These are phyloP conservation scores for Andrena fulva DNA, from an alignment of 2,888 invertebrate genomes.

Conservation along the genomic window DNA sequence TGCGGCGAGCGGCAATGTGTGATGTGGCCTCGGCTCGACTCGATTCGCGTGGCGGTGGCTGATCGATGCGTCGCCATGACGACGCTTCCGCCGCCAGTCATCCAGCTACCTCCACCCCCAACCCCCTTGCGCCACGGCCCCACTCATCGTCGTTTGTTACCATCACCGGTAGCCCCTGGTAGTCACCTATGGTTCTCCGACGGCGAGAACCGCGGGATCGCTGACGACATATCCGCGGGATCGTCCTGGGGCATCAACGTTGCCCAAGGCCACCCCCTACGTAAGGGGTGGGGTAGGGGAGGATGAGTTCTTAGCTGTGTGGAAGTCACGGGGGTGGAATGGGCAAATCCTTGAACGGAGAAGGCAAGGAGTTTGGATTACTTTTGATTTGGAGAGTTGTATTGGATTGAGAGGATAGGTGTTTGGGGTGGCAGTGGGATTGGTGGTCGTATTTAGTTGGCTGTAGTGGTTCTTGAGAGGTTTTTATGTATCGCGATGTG, in stretches of 20 bases:
- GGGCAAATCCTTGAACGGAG: neutral
- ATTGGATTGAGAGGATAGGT: neutral
- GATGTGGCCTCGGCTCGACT: constrained; percentile 75
- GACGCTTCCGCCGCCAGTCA: constrained; percentile 86
- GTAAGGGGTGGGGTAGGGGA: neutral
- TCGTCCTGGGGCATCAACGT: constrained; percentile 34
- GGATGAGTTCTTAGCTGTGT: neutral
- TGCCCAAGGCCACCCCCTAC: constrained; percentile 22
- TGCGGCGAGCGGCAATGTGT: constrained; percentile 57
- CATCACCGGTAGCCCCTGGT: constrained; percentile 69
- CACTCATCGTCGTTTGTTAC: constrained; percentile 78
- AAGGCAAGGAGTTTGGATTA: too few species aligned
- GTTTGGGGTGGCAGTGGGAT: neutral
- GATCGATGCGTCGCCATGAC: constrained; percentile 89
- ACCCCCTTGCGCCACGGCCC: constrained; percentile 56
- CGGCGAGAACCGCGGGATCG: constrained; percentile 49
- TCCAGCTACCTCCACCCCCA: constrained; percentile 78
- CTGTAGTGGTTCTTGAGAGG: neutral
- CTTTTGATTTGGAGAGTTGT: too few species aligned
- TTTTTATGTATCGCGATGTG: neutral
- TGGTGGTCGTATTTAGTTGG: neutral
- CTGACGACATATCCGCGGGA: constrained; percentile 52
- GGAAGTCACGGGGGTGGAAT: neutral
- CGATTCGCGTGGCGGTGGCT: constrained; percentile 82
- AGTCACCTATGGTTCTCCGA: constrained; percentile 67